Conservation (phyloP, 2,797 vertebrate genomes). For the Echiichthys vipera region DNA sequence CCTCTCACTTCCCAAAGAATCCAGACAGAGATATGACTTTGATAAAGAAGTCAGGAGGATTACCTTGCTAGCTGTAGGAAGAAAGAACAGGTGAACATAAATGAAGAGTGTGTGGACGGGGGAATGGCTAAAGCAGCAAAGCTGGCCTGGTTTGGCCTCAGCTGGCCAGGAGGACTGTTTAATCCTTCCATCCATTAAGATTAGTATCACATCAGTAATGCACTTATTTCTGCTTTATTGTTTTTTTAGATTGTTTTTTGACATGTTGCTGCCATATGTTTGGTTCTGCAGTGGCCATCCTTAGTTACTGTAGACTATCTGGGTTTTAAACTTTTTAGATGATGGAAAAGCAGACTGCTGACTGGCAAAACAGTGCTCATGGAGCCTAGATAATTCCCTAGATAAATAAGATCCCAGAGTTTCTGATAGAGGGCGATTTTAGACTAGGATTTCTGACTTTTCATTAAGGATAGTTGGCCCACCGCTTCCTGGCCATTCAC, state of each 20-base stretch:
- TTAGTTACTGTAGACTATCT: slow-evolving; percentile 4
- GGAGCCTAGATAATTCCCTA: not conserved
- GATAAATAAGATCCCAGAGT: slow-evolving; percentile 6
- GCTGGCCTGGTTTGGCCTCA: slow-evolving; percentile 34
- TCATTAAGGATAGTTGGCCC: not conserved
- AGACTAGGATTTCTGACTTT: slow-evolving; percentile 29
- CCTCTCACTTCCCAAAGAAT: slow-evolving; percentile 22
- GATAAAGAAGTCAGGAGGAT: slow-evolving; percentile 48
- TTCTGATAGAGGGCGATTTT: not conserved
- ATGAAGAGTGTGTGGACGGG: not conserved
- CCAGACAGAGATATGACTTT: slow-evolving; percentile 38
- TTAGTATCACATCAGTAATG: slow-evolving; percentile 32
- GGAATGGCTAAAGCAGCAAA: not conserved
- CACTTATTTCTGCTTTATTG: slow-evolving; percentile 21
- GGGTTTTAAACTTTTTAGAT: not conserved
- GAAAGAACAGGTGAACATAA: slow-evolving; percentile 3
- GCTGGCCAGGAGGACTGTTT: slow-evolving; percentile 37
- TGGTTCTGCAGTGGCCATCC: slow-evolving; percentile 7
- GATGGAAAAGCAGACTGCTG: not conserved
- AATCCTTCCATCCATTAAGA: slow-evolving; percentile 45
- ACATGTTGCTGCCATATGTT: slow-evolving; percentile 18
- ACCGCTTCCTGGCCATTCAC: slow-evolving; percentile 22
- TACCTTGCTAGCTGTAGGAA: slow-evolving; percentile 17
- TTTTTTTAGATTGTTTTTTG: slow-evolving; percentile 6
- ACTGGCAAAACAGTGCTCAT: not conserved